Evolutionary conservation across 2,797 vertebrate genomes (phyloP), one percentile per base, ranked within the genome.

Genomic region (Brachyrhaphis roseni): DNA sequence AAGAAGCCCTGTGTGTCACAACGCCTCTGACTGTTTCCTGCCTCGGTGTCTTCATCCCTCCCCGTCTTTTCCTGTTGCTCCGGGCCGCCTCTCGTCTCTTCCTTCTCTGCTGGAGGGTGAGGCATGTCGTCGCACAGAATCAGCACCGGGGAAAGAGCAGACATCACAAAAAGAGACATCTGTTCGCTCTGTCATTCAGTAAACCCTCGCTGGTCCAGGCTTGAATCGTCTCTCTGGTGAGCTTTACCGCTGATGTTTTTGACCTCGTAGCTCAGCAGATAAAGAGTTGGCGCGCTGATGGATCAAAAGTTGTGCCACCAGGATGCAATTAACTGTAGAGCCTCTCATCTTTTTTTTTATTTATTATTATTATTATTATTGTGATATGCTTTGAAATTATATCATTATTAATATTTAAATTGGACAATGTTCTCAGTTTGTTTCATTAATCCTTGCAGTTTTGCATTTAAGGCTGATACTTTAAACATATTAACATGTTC

Each of bases 1-100:
- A 82, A 88, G 90, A 92, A 91, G 82, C 86, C 23, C 75, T 53
- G 75, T 78, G 89, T 94, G 91, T 92, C 90, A 91, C 91, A 93
- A 93, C 88, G 82, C 55, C 72, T 83, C 88, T 84, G 84, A 84
- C 84, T 43, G 83, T 71, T 92, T 93, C 92, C 93, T 92, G 86
- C 51, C 76, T 62, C 70, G 57, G 78, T 75, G 70, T 68, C 55
- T 79, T 46, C 81, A 28, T 68, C 79, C 78, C 57, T 79, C 77
- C 74, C 71, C 72, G 51, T 87, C 84, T 81, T 78, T 86, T 82
- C 76, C 81, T 82, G 76, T 86, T 74, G 72, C 74, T 53, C 72
- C 23, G 75, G 49, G 31, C 82, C 18, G 47, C 53, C n/a, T 81
- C 28, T 76, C n/a, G 34, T 82, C 80, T 83, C 77, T 87, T 88